phyloP scores from a whole-genome alignment of 2,113 vertebrate genomes.

The Lampris incognitus region DNA sequence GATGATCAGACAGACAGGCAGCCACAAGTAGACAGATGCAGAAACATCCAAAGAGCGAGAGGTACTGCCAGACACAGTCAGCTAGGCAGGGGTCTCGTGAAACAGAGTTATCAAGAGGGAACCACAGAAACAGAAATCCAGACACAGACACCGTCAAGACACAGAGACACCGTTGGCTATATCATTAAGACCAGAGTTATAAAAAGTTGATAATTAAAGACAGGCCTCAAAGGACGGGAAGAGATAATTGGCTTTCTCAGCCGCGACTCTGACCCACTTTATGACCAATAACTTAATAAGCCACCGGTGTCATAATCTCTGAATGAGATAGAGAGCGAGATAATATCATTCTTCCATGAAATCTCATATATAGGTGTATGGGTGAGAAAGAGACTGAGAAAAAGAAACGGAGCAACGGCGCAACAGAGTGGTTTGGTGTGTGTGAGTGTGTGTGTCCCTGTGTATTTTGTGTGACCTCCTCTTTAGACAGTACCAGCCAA shows the following conservation, averaged over 20 bases:
- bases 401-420: too few species aligned
- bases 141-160: constrained; percentile 23
- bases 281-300: constrained; percentile 71
- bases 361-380: constrained; percentile 9
- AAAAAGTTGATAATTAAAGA: constrained; percentile 82
- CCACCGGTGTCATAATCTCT: constrained; percentile 32
- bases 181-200: constrained; percentile 72
- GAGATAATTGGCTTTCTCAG: constrained; percentile 75
- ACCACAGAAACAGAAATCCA: constrained; percentile 34
- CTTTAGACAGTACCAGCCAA: background rate
- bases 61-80: constrained; percentile 13
- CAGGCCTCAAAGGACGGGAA: constrained; percentile 55
- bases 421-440: background rate
- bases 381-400: background rate
- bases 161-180: constrained; percentile 56
- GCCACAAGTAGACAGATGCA: too few species aligned
- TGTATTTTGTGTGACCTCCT: background rate
- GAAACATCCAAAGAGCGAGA: too few species aligned
- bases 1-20: too few species aligned
- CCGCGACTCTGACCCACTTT: constrained; percentile 74
- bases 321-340: constrained; percentile 46
- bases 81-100: constrained; percentile 15
- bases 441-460: background rate
- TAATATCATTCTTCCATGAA: constrained; percentile 25
- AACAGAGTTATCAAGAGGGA: constrained; percentile 66